A percentile compares a stretch with the other conserved stretches of the same genome.
Evolutionary conservation across 2,888 invertebrate species (phyloP).

Genomic region (Aleiodes testaceus): DNA sequence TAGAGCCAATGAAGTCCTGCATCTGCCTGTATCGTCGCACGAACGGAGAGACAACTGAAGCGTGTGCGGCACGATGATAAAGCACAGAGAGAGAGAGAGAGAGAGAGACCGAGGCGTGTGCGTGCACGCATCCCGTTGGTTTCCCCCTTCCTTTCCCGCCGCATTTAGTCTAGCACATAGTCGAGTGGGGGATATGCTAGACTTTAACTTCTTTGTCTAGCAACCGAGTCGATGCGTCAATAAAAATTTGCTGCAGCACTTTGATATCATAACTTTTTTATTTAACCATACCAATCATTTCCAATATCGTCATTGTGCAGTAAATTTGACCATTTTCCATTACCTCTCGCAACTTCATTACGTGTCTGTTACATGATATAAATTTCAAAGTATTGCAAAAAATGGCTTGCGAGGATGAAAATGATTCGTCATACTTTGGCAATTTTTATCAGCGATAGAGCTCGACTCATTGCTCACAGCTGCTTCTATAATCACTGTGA

Average conservation of each 20-base stretch:
- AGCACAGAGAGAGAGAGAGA: constrained; percentile 12
- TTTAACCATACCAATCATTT: background rate
- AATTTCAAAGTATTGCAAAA: too few species aligned
- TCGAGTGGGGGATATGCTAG: background rate
- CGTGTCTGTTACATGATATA: too few species aligned
- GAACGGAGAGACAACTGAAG: constrained; percentile 27
- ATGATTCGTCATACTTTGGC: too few species aligned
- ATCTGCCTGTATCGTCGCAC: constrained; percentile 50
- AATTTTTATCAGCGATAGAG: constrained; percentile 1
- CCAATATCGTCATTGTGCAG: too few species aligned
- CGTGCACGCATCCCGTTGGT: constrained; percentile 25
- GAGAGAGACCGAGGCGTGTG: too few species aligned
- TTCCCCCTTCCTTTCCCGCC: background rate
- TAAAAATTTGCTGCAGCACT: constrained; percentile 24
- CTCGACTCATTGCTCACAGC: background rate
- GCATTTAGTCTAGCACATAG: too few species aligned
- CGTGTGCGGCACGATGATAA: background rate
- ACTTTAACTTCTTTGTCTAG: constrained; percentile 21
- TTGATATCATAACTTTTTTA: background rate
- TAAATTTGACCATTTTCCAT: too few species aligned
- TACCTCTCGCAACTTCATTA: too few species aligned
- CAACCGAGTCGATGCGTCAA: constrained; percentile 10
- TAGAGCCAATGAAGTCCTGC: constrained; percentile 53
- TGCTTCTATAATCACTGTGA: constrained; percentile 10
- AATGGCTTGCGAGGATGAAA: too few species aligned